These are phyloP conservation scores for Globodera ellingtonae DNA, from an alignment of 1,140 invertebrate species.

Conservation along the genomic window DNA sequence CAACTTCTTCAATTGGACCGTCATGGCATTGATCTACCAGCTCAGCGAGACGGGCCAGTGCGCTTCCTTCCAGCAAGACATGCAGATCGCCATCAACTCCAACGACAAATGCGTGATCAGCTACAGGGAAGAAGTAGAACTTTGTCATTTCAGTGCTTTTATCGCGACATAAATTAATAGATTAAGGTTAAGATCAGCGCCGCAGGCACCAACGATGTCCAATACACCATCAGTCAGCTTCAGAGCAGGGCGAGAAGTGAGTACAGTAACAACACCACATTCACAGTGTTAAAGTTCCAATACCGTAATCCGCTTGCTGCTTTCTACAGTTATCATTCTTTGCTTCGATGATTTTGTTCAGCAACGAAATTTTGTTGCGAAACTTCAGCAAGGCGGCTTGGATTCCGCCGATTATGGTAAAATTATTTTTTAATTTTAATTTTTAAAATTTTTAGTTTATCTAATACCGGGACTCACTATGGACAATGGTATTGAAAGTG, in stretches of 20 bases:
- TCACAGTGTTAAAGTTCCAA: background rate
- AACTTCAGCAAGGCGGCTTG: background rate
- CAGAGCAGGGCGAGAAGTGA: background rate
- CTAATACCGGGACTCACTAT: background rate
- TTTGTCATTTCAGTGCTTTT: too few species aligned
- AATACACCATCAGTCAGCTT: background rate
- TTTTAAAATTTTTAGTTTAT: background rate
- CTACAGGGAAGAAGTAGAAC: background rate
- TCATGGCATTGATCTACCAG: constrained; percentile 13
- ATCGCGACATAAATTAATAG: background rate
- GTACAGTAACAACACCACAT: background rate
- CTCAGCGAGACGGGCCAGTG: background rate
- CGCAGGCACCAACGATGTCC: background rate
- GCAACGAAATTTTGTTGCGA: background rate
- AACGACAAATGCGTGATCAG: background rate
- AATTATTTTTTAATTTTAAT: background rate
- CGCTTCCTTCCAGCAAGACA: constrained; percentile 24
- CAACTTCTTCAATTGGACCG: constrained; percentile 16
- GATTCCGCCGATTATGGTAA: background rate
- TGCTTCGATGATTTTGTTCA: background rate
- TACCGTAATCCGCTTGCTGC: background rate
- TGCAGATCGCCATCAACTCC: constrained; percentile 6
- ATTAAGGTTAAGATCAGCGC: background rate
- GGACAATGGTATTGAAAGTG: background rate
- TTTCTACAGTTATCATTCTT: background rate